A percentile compares a stretch with the other conserved stretches of the same genome.
Conservation (phyloP, 2,888 invertebrate species). For the Deroplatys truncata region DNA sequence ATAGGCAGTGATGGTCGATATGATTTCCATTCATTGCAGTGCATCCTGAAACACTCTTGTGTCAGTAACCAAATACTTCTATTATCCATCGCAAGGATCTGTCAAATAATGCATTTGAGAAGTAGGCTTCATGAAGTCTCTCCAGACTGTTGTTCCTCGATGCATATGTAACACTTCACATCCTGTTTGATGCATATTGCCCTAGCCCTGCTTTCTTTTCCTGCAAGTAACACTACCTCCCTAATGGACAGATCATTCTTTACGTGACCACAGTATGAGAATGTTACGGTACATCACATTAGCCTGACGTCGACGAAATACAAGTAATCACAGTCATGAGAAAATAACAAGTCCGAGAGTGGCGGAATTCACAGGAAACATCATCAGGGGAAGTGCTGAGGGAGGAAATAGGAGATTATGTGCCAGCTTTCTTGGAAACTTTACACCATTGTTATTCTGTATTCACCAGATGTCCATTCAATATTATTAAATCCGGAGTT, state of each 20-base stretch:
- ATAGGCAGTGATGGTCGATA: too few species aligned
- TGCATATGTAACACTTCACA: background rate
- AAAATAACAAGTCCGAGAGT: background rate
- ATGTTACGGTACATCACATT: background rate
- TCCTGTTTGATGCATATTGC: background rate
- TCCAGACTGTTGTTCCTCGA: background rate
- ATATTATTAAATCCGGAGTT: too few species aligned
- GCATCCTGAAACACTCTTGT: too few species aligned
- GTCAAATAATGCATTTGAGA: background rate
- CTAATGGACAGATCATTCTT: background rate
- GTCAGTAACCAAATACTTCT: too few species aligned
- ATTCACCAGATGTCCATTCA: too few species aligned
- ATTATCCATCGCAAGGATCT: background rate
- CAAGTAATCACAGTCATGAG: background rate
- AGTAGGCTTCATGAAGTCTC: background rate
- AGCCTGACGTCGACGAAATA: background rate
- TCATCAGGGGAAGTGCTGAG: background rate
- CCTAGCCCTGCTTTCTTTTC: background rate
- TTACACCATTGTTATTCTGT: background rate
- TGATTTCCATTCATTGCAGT: too few species aligned
- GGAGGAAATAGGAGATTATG: background rate
- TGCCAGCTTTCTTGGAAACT: background rate
- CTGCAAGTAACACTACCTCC: background rate
- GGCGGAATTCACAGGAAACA: background rate
- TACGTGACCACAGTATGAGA: background rate